Evolutionary conservation across 2,113 vertebrate species (phyloP).

Genomic region (Chaenogobius annularis): DNA sequence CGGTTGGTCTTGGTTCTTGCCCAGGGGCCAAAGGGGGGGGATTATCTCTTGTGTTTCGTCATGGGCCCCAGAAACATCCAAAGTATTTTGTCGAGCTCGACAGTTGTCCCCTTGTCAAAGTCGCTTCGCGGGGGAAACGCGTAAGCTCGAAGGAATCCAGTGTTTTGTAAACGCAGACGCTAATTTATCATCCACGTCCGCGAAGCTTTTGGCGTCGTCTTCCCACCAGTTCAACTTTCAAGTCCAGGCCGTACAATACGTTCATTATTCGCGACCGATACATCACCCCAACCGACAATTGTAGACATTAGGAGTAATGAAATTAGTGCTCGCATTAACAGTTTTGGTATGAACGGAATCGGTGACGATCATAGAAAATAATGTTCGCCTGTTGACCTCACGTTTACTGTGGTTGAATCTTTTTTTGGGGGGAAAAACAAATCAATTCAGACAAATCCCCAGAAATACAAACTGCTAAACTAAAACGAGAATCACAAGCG

Average conservation of each 20-base stretch:
- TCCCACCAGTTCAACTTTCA: background rate
- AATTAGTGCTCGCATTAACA: background rate
- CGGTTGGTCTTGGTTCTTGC: slow-evolving; percentile 4
- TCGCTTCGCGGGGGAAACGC: background rate
- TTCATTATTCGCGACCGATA: background rate
- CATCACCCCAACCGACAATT: background rate
- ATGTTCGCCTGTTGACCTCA: background rate
- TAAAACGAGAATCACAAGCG: too few relatives aligned
- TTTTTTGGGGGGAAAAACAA: background rate
- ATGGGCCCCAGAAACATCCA: slow-evolving; percentile 26
- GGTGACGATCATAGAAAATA: background rate
- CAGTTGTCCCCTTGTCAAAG: slow-evolving; percentile 31
- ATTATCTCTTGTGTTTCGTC: slow-evolving; percentile 25
- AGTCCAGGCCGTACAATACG: background rate
- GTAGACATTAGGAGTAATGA: background rate
- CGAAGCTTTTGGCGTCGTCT: background rate
- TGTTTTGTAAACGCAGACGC: background rate
- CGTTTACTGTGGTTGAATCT: background rate
- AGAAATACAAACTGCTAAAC: too few relatives aligned
- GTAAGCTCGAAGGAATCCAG: background rate
- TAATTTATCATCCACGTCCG: slow-evolving; percentile 1
- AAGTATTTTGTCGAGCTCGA: slow-evolving; percentile 14
- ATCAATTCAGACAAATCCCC: too few relatives aligned
- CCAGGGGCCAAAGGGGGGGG: background rate
- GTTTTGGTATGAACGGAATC: background rate